phyloP scores from a whole-genome alignment of 2,888 invertebrate genomes.

The Leptarthrus brevirostris region DNA sequence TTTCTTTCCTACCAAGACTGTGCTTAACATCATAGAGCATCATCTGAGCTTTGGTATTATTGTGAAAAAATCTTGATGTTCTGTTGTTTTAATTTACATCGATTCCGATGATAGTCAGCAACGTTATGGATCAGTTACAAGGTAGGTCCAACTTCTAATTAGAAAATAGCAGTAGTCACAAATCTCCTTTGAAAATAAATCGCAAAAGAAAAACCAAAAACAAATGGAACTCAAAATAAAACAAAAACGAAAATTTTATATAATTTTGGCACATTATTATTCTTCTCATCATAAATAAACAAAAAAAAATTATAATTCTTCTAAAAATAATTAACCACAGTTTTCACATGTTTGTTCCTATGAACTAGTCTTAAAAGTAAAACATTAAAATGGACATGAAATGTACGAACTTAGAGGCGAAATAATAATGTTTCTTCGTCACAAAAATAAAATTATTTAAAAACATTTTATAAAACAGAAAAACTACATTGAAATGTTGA shows the following conservation, averaged over 20 bases:
- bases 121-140: no score
- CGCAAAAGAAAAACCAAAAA: background rate
- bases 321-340: conserved; percentile 43
- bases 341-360: conserved; percentile 35
- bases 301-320: conserved; percentile 37
- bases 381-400: conserved; percentile 10
- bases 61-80: no score
- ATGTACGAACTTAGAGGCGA: background rate
- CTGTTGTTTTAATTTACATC: no score
- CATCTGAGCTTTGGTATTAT: no score
- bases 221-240: conserved; percentile 19
- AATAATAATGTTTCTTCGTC: no score
- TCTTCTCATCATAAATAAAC: conserved; percentile 47
- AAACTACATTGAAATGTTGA: background rate
- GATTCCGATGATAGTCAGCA: no score
- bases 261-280: conserved; percentile 49
- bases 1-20: no score
- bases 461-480: background rate
- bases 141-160: no score
- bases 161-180: no score
- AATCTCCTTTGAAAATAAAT: conserved; percentile 11
- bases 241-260: conserved; percentile 15
- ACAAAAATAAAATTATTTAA: background rate
- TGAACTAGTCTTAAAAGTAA: conserved; percentile 35
- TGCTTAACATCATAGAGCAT: no score